These are phyloP conservation scores for Eubasilissa regina DNA, from an alignment of 1,140 invertebrate genomes.

Conservation along the genomic window DNA sequence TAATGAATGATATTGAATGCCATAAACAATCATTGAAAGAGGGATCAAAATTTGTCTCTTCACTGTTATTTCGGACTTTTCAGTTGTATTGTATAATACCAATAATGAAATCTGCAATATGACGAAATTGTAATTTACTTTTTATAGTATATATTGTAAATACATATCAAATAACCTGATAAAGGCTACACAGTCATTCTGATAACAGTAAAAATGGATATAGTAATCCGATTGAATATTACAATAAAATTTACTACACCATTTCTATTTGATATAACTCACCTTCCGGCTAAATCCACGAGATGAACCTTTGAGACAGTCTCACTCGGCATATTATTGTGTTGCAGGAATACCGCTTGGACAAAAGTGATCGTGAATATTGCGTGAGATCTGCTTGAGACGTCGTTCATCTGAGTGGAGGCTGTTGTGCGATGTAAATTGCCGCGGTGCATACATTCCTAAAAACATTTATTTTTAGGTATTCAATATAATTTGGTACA, in stretches of 20 bases:
- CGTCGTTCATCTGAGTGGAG: slow-evolving; percentile 90
- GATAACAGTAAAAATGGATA: no score
- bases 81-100: no score
- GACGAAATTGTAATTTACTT: no score
- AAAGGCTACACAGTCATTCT: no score
- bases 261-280: slow-evolving; percentile 32
- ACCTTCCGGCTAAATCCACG: slow-evolving; percentile 91
- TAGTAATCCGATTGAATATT: no score
- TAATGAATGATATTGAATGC: no score
- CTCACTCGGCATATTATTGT: slow-evolving; percentile 88
- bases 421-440: slow-evolving; percentile 87
- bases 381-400: slow-evolving; percentile 93
- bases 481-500: background rate
- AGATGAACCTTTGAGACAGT: slow-evolving; percentile 92
- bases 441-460: slow-evolving; percentile 85
- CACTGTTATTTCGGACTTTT: no score
- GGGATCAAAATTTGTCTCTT: slow-evolving; percentile 3
- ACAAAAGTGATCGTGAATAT: slow-evolving; percentile 96
- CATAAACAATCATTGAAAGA: slow-evolving; percentile 36
- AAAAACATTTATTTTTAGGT: background rate
- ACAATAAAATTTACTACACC: no score
- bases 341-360: slow-evolving; percentile 82
- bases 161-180: no score
- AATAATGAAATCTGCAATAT: no score
- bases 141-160: no score